A percentile compares a stretch with the other conserved stretches of the same genome.
Conservation (phyloP, 2,888 invertebrate species). For the Trichacis sp. region DNA sequence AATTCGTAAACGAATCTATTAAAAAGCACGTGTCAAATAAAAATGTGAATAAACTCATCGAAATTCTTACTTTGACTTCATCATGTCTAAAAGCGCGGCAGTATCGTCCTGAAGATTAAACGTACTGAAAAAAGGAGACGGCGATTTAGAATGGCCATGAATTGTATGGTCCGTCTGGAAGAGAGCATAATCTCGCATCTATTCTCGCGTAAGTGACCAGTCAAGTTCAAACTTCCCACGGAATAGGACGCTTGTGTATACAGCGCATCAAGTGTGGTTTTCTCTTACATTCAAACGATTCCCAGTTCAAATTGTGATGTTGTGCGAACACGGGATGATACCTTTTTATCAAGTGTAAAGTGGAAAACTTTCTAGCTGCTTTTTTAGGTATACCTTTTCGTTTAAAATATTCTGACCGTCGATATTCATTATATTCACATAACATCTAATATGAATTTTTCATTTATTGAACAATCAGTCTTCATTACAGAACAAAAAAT, state of each 20-base stretch:
- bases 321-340: background rate
- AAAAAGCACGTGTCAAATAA: no score
- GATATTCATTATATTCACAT: no score
- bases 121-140: background rate
- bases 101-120: no score
- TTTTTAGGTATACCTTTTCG: no score
- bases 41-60: no score
- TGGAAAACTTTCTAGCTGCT: background rate
- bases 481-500: no score
- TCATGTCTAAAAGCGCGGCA: no score
- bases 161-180: background rate
- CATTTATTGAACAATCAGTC: no score
- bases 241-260: slow-evolving; percentile 24
- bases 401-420: no score
- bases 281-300: background rate
- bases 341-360: background rate
- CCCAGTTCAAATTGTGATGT: background rate
- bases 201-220: slow-evolving; percentile 18
- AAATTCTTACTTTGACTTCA: no score
- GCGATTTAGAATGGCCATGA: background rate
- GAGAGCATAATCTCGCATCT: slow-evolving; percentile 1
- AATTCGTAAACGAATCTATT: no score
- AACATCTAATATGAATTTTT: no score
- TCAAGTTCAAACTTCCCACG: slow-evolving; percentile 38
- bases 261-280: background rate